phyloP scores from a whole-genome alignment of 2,113 vertebrate species.

The Ochotona princeps region DNA sequence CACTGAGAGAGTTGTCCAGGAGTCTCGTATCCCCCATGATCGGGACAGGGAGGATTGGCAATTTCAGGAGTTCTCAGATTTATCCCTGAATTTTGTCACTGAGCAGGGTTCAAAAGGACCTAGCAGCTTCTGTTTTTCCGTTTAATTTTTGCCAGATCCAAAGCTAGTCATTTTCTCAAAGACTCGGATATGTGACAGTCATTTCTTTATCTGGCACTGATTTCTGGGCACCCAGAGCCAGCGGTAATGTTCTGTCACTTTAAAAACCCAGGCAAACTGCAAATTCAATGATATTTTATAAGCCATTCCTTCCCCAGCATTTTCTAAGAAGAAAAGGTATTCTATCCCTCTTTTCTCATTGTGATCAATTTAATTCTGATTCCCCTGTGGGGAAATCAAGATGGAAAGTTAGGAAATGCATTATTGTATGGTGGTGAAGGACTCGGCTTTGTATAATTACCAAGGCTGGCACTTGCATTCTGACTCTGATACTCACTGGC shows the following conservation, averaged over 20 bases:
- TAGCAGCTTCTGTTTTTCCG: not conserved
- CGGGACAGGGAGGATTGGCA: not conserved
- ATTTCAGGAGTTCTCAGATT: not conserved
- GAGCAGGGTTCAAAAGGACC: not conserved
- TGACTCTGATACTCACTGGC: not conserved
- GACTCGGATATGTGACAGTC: not conserved
- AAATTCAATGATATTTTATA: constrained; percentile 26
- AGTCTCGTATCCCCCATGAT: not conserved
- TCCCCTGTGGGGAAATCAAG: constrained; percentile 6
- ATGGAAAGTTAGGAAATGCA: not conserved
- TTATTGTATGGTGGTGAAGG: not conserved
- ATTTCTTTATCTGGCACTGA: not conserved
- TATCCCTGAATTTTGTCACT: not conserved
- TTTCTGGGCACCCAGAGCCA: not conserved
- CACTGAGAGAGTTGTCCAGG: not conserved
- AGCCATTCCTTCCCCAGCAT: not conserved
- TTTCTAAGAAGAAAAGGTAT: constrained; percentile 29
- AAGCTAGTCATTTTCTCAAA: constrained; percentile 36
- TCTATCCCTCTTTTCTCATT: not conserved
- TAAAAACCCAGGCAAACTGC: constrained; percentile 51
- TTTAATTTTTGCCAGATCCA: not conserved
- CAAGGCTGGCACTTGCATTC: not conserved
- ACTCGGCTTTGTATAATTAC: not conserved
- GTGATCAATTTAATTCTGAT: constrained; percentile 22
- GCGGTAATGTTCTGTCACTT: not conserved